Base-by-base conservation (phyloP, 2,113 vertebrate species). In the Sebastes schlegelii region DNA sequence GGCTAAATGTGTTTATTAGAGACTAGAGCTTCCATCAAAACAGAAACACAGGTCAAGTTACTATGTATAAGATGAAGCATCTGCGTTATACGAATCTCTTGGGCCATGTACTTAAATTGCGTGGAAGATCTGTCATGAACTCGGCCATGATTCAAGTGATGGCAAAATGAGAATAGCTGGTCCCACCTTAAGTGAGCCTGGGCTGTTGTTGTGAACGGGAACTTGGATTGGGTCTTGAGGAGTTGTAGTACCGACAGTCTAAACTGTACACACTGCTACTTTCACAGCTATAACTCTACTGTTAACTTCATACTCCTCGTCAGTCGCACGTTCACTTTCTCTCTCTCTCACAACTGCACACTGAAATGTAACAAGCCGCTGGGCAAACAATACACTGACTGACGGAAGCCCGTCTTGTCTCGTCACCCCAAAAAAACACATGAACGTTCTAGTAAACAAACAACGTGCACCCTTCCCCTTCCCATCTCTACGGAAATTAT, bases 1-100 rank as follows among this genome's bases (percentile, higher is more conserved):
- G 65, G 52, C 62, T 69, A 34, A 70, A 81, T 57, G 57, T n/a
- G 64, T 51, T 87, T 68, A 66, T 86, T 61, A 48, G 19, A 70
- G 34, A 79, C 65, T 9, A 23, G 58, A 4, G 40, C 14, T 77
- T 76, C 6, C 68, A 69, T 85, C 63, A 83, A 65, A 80, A 65
- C 52, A 52, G 40, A 48, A 74, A 78, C 62, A 43, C 55, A 10
- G 11, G 23, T 13, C 7, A 8, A 5, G 64, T 6, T n/a, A 52
- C 45, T 2, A 13, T 8, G 1, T 11, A n/a, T 11, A n/a, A 8
- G 52, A 79, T 23, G 58, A 79, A 42, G 42, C 14, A 5, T 13
- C 1, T 2, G 34, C 3, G 76, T 66, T 46, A 63, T 12, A 64
- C 34, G 14, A 19, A 51, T 9, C 45, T 66, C 34, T 21, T 26